phyloP scores from a whole-genome alignment of 2,888 invertebrate species.

The Parapristionchus giblindavisi region DNA sequence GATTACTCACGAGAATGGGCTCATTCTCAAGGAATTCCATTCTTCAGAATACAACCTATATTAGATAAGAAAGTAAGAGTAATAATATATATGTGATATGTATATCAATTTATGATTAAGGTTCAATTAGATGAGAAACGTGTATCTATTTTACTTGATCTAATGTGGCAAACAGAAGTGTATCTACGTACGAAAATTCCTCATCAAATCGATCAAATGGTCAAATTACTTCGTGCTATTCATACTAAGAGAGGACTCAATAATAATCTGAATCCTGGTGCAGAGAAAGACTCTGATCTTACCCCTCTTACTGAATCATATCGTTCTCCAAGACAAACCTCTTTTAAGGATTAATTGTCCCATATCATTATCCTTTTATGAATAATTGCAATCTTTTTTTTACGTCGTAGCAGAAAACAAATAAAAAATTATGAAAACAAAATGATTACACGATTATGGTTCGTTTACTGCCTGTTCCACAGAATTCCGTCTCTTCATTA shows the following conservation, averaged over 20 bases:
- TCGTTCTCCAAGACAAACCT: not conserved
- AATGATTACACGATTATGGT: too few relatives aligned
- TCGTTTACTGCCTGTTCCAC: too few relatives aligned
- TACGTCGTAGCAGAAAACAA: too few relatives aligned
- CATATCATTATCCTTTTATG: too few relatives aligned
- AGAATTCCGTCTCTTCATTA: too few relatives aligned
- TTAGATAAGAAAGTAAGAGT: constrained; percentile 20
- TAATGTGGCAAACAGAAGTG: constrained; percentile 34
- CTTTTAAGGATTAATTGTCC: too few relatives aligned
- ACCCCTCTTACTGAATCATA: constrained; percentile 1
- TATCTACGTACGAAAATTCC: constrained; percentile 12
- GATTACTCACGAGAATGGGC: constrained; percentile 34
- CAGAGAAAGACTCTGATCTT: constrained; percentile 9
- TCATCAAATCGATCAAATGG: constrained; percentile 19
- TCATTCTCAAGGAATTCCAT: constrained; percentile 20
- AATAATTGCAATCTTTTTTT: too few relatives aligned
- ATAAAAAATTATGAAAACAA: too few relatives aligned
- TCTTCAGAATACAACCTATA: constrained; percentile 23
- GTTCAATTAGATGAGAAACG: constrained; percentile 25
- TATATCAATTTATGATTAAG: not conserved
- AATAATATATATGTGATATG: not conserved
- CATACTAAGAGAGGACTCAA: constrained; percentile 31
- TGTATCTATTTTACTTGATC: not conserved
- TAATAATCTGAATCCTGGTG: constrained; percentile 27
- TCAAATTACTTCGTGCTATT: constrained; percentile 9